Percentiles rank a stretch among this genome's conserved stretches.
Evolutionary conservation across 1,140 invertebrate genomes (phyloP).

Genomic region (Apis dorsata): DNA sequence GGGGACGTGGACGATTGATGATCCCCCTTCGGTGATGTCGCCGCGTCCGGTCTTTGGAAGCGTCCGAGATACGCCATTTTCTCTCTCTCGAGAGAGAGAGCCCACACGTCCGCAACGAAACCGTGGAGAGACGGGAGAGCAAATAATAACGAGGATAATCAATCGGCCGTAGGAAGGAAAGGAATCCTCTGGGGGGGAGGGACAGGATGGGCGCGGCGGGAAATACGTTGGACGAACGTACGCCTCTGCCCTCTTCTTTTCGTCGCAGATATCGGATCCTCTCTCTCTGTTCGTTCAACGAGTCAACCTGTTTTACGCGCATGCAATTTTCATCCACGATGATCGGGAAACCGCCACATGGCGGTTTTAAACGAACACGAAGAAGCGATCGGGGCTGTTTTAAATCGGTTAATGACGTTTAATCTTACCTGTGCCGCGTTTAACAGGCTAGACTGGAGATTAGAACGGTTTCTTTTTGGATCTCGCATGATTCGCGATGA

Average conservation of each 20-base stretch:
- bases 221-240: constrained; percentile 59
- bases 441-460: neutral
- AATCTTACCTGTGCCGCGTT: neutral
- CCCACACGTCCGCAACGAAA: neutral
- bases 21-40: neutral
- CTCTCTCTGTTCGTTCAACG: too few relatives aligned
- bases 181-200: constrained; percentile 39
- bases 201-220: constrained; percentile 66
- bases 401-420: neutral
- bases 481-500: too few relatives aligned
- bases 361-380: neutral
- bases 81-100: neutral
- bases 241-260: constrained; percentile 52
- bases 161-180: constrained; percentile 60
- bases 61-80: neutral
- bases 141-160: constrained; percentile 61
- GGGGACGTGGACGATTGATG: neutral
- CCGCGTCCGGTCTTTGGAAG: neutral
- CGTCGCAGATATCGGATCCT: neutral
- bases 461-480: too few relatives aligned
- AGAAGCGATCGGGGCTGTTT: neutral
- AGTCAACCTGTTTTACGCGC: constrained; percentile 56
- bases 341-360: neutral
- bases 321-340: constrained; percentile 6
- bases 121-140: neutral